Base-by-base conservation (phyloP, 2,888 invertebrate species). In the Drosophila emarginata region DNA sequence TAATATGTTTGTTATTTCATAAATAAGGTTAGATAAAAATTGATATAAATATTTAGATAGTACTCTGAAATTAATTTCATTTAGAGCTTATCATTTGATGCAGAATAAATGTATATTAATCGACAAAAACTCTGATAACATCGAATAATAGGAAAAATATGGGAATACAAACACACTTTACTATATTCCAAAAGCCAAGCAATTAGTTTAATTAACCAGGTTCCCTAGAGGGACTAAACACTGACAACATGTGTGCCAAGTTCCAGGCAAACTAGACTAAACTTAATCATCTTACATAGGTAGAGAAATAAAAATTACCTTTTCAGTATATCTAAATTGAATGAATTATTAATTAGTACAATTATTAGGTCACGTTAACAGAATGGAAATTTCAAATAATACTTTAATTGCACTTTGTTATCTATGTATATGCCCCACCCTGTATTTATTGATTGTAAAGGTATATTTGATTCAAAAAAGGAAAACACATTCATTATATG, bases 171-270 rank as follows among this genome's bases (percentile, higher is more conserved):
- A 21, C 18, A 45, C 12, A 45, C 4, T 21, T 45, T 21, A 18
- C 15, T 45, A 5, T n/a, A 45, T 14, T 18, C 40, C 15, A 45
- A 45, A 45, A 21, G 45, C 11, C 45, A 21, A 18, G 45, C 45
- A 45, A 45, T 21, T 45, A 45, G 45, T 45, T 45, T 45, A 45
- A 45, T 45, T 45, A 45, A 45, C 45, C 14, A 45, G 45, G 18
- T 45, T 11, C 12, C 14, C 45, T 21, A 11, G 4, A 12, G 45
- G 45, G 45, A 45, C 3, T 18, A 6, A 28, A 32, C 32, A 32
- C 28, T 28, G 28, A 28, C 32, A 32, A 45, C 12, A 45, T 45
- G 45, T 45, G 45, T 21, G 18, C 45, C 1, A 21, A 21, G 15
- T 9, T 18, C 11, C 11, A 32, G 32, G 9, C 9, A 9, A 32